Evolutionary conservation across 2,888 invertebrate species (phyloP), one percentile per base, ranked within the genome.

Genomic region (Tyria jacobaeae): DNA sequence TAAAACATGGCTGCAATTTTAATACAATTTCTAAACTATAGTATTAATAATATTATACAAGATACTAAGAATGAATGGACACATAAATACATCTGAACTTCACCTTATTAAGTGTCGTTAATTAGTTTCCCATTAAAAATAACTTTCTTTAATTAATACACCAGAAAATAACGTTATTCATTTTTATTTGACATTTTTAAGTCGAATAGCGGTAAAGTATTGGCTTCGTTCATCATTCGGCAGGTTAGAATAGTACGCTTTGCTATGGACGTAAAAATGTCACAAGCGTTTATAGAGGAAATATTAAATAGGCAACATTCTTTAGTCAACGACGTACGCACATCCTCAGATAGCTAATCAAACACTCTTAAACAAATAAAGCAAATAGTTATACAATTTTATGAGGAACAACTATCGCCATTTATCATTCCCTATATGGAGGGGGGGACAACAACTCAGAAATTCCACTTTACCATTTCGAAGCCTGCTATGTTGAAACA

Each of bases 301-400:
- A 87, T 85, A 82, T 84, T 83, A 83, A 89, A 87, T 84, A 81
- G 80, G 75, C 84, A 83, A 82, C 86, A 89, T 90, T 91, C 87
- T 87, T 82, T 74, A 78, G 73, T 57, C 55, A 35, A 69, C 71
- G 79, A 76, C 76, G 81, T 83, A 83, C 84, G 73, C 79, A 75
- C 80, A 81, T 86, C 82, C 82, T 83, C 83, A 75, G 75, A 78
- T 82, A 73, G 76, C 74, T 87, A 86, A 89, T 87, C 87, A 87
- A 86, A 87, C 73, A 85, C 80, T 84, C 79, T 84, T 89, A 91
- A 90, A 90, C 88, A 90, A 91, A 91, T 91, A 78, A 87, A 78
- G 83, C 83, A 82, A 86, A 85, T 85, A 81, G 79, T 85, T 85
- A 85, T 85, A 87, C 81, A 84, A 84, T 86, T 88, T 89, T 87